Conservation (phyloP, 1,140 invertebrate genomes). For the Cheumatopsyche charites region DNA sequence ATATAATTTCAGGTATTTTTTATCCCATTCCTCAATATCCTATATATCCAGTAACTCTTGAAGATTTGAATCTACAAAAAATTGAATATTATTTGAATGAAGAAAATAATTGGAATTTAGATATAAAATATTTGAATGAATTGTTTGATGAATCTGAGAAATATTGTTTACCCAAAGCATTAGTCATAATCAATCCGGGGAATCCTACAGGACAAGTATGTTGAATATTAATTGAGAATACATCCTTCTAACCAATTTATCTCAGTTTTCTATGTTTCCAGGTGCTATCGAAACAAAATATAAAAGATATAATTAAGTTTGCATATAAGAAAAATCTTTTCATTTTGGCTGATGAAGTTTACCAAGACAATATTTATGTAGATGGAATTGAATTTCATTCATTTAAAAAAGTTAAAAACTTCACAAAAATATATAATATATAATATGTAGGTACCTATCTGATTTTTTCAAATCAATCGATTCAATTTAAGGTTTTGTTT, state of each 20-base stretch:
- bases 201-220: conserved; percentile 90
- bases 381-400: conserved; percentile 87
- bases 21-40: conserved; percentile 99
- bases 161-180: conserved; percentile 76
- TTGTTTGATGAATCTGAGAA: conserved; percentile 72
- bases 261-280: conserved; percentile 54
- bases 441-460: too few relatives aligned
- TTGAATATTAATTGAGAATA: conserved; percentile 1
- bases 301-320: conserved; percentile 92
- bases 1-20: conserved; percentile 81
- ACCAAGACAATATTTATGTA: conserved; percentile 95
- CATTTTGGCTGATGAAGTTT: conserved; percentile 95
- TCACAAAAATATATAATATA: not conserved
- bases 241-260: not conserved
- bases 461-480: not conserved
- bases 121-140: conserved; percentile 81
- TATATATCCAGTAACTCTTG: conserved; percentile 92
- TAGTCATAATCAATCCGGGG: conserved; percentile 98
- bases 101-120: conserved; percentile 84
- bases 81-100: conserved; percentile 95
- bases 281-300: conserved; percentile 88
- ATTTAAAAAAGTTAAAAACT: conserved; percentile 81
- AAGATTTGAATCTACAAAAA: conserved; percentile 85
- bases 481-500: conserved; percentile 65
- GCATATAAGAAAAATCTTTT: conserved; percentile 87